Base-by-base conservation (phyloP, 1,140 invertebrate species). In the Meteorus sp. region DNA sequence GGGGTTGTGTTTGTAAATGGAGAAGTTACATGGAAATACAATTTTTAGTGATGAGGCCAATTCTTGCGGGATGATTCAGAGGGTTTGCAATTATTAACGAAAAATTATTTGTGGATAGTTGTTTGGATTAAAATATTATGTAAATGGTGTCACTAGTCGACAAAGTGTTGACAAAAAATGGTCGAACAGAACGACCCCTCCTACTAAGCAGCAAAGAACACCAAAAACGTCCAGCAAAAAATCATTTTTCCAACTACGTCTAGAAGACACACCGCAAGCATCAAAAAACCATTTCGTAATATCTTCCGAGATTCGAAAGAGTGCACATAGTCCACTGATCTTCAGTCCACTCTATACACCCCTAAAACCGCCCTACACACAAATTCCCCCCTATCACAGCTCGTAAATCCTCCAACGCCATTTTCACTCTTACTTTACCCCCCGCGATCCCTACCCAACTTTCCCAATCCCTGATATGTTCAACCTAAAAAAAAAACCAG, bases 261-360 rank as follows among this genome's bases (percentile, higher is more conserved):
- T 3, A 43, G 39, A 9, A 31, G 17, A 3, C 11, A 23, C 44
- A 43, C 44, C 29, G 33, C n/a, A 23, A 39, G 27, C 33, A 48
- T 47, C 41, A 62, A 55, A 41, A 55, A 56, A 60, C 60, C 54
- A 56, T 29, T 57, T 23, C 37, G 39, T 27, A 58, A 64, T 60
- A 60, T 63, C 59, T 64, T 59, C 59, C 55, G 61, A 59, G 64
- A 61, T 61, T 47, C n/a, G n/a, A n/a, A 58, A 63, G 62, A 60
- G 59, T 61, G 60, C 60, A 60, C 63, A 59, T 61, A 62, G 59
- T 64, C 51, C 59, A 58, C 33, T 58, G 43, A 54, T 39, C 58
- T 33, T 54, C 55, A 48, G 54, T n/a, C n/a, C n/a, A n/a, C n/a
- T n/a, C n/a, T n/a, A n/a, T n/a, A n/a, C n/a, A n/a, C n/a, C n/a